Percentiles rank a stretch among this genome's conserved stretches.
Evolutionary conservation across 2,113 vertebrate species (phyloP).

Genomic region (Catharus bicknelli): DNA sequence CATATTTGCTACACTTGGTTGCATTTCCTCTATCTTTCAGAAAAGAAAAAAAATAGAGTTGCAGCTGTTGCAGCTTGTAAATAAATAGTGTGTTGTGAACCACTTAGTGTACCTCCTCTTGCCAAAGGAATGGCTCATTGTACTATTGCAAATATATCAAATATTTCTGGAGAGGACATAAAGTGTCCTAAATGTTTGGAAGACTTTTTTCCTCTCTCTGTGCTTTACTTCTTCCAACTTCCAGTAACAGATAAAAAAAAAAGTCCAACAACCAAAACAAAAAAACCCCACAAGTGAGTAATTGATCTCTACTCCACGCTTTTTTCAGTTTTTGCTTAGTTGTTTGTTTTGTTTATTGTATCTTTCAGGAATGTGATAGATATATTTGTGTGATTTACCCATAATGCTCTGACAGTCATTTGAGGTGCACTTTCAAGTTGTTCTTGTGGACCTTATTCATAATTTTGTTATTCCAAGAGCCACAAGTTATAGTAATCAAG

Average conservation of each 20-base stretch:
- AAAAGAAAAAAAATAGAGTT: not conserved
- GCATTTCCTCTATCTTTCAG: not conserved
- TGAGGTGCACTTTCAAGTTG: not conserved
- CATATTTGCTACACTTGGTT: not conserved
- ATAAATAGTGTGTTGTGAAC: not conserved
- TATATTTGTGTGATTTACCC: not conserved
- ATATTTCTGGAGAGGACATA: not conserved
- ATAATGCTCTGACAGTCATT: not conserved
- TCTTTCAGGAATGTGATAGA: not conserved
- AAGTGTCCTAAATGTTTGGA: not conserved
- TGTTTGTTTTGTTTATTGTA: not conserved
- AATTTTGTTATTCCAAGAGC: not conserved
- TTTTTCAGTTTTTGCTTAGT: not conserved
- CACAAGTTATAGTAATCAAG: not conserved
- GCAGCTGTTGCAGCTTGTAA: conserved; percentile 15
- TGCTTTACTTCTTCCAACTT: not conserved
- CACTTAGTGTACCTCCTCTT: not conserved
- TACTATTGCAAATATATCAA: not conserved
- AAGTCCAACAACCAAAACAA: not conserved
- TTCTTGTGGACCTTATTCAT: not conserved
- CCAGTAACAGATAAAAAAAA: not conserved
- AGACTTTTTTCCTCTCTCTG: not conserved
- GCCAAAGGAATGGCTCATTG: not conserved
- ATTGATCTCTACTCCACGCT: not conserved
- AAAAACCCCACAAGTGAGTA: not conserved